phyloP scores from a whole-genome alignment of 2,113 vertebrate genomes.

The Scomber japonicus region DNA sequence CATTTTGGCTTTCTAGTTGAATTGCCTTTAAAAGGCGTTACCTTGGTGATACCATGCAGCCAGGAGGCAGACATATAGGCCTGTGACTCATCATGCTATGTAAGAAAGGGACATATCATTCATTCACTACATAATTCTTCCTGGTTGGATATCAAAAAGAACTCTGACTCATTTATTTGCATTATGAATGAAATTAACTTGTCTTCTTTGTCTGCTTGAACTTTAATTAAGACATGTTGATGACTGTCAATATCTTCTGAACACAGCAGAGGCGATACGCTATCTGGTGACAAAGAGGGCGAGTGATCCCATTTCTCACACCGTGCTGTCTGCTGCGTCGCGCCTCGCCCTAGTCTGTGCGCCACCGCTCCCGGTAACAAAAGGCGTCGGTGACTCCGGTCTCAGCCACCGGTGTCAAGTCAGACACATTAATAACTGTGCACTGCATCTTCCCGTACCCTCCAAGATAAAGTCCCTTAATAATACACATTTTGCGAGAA shows the following conservation, averaged over 20 bases:
- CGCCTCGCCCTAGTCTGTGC: constrained; percentile 82
- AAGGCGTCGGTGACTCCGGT: constrained; percentile 70
- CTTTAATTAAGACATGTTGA: constrained; percentile 7
- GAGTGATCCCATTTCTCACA: constrained; percentile 37
- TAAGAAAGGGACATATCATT: background rate
- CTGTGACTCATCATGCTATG: constrained; percentile 67
- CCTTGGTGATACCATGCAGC: constrained; percentile 64
- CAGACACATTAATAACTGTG: background rate
- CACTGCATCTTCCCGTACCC: background rate
- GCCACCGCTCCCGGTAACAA: constrained; percentile 76
- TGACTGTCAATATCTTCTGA: constrained; percentile 8
- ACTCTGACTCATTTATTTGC: background rate
- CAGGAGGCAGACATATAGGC: constrained; percentile 51
- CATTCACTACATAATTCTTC: constrained; percentile 8
- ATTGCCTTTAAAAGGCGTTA: constrained; percentile 54
- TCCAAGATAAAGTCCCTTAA: constrained; percentile 62
- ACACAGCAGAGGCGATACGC: constrained; percentile 17
- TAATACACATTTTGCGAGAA: background rate
- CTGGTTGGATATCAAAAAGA: background rate
- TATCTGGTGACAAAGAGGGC: constrained; percentile 66
- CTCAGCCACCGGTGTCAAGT: constrained; percentile 63
- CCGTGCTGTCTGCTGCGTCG: constrained; percentile 48
- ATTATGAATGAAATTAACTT: constrained; percentile 20
- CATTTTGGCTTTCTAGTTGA: constrained; percentile 31
- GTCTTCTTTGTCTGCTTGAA: constrained; percentile 28